A percentile compares a stretch with the other conserved stretches of the same genome.
phyloP scores from a whole-genome alignment of 2,113 vertebrate genomes.

The Pseudopipra pipra region DNA sequence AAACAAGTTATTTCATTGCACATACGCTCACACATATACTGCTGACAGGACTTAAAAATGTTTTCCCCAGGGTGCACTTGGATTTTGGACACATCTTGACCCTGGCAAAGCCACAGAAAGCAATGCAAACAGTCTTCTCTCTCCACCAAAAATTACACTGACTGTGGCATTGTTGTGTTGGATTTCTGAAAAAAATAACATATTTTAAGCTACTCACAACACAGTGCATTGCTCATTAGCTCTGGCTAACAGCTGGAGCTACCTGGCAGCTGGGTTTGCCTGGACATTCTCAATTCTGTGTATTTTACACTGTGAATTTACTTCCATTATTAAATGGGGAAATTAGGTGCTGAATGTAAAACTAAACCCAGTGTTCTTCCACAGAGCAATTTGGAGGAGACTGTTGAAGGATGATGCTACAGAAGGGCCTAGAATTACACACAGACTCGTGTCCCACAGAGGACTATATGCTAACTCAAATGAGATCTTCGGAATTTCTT shows the following conservation, averaged over 20 bases:
- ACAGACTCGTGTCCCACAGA: neutral
- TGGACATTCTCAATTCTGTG: neutral
- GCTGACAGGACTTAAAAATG: neutral
- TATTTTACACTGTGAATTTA: neutral
- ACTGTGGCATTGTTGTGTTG: neutral
- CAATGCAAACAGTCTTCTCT: neutral
- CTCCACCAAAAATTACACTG: neutral
- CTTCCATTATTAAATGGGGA: neutral
- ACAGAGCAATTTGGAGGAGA: neutral
- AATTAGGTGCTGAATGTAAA: neutral
- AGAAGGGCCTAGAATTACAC: neutral
- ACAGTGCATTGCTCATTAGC: neutral
- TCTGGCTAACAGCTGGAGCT: neutral
- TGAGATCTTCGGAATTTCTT: slow-evolving; percentile 49
- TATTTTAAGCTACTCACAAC: neutral
- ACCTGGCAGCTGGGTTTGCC: neutral
- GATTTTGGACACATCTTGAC: neutral
- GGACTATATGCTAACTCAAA: slow-evolving; percentile 5
- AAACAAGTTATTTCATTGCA: neutral
- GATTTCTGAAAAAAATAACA: neutral
- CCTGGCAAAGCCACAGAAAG: neutral
- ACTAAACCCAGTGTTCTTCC: neutral
- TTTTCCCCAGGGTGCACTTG: neutral
- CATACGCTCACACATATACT: neutral
- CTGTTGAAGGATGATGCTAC: neutral